phyloP scores from a whole-genome alignment of 2,888 invertebrate species.

The Creontiades dilutus region DNA sequence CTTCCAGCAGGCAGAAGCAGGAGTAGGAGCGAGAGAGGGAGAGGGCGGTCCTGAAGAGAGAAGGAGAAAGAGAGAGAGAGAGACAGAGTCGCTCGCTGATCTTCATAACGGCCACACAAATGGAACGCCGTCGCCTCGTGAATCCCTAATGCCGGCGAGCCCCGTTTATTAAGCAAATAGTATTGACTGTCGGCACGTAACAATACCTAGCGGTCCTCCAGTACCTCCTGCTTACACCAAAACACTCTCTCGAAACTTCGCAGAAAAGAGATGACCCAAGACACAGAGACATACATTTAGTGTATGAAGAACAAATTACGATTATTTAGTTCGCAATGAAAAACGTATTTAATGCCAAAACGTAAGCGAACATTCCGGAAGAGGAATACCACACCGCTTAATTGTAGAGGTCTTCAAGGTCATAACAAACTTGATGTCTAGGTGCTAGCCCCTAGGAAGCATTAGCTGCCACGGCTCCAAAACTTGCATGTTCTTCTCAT shows the following conservation, averaged over 20 bases:
- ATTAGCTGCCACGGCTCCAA: too few species aligned
- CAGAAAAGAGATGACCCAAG: background rate
- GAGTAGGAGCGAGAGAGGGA: background rate
- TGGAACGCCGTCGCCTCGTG: conserved; percentile 66
- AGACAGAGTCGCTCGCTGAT: conserved; percentile 49
- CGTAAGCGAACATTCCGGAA: too few species aligned
- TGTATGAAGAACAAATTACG: too few species aligned
- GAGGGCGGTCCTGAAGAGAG: conserved; percentile 6
- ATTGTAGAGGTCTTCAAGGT: too few species aligned
- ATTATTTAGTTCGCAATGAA: too few species aligned
- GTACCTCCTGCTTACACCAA: conserved; percentile 35
- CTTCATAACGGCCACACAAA: conserved; percentile 70
- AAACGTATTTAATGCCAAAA: too few species aligned
- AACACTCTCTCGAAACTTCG: conserved; percentile 18
- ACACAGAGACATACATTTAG: too few species aligned
- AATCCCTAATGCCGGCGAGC: conserved; percentile 55
- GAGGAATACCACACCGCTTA: too few species aligned
- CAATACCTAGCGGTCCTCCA: conserved; percentile 61
- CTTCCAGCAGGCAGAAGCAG: conserved; percentile 32
- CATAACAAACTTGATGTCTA: too few species aligned
- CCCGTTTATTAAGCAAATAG: conserved; percentile 66
- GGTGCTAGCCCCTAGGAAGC: too few species aligned
- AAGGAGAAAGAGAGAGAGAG: background rate
- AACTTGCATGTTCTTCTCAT: too few species aligned
- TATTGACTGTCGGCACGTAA: conserved; percentile 65